Evolutionary conservation across 2,888 invertebrate species (phyloP).

Genomic region (Campaea margaritaria): DNA sequence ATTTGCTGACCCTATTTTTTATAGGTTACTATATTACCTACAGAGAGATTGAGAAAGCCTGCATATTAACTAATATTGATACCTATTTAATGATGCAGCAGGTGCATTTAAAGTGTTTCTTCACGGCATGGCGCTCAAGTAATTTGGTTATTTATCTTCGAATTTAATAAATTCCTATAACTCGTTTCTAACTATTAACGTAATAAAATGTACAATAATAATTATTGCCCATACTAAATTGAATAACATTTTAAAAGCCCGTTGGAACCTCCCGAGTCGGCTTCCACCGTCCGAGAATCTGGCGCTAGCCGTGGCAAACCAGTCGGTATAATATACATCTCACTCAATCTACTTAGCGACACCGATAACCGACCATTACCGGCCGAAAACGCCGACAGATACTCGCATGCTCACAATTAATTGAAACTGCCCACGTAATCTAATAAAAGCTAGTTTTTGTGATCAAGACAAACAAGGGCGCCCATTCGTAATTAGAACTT

Average conservation of each 20-base stretch:
- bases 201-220: constrained; percentile 45
- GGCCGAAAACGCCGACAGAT: constrained; percentile 79
- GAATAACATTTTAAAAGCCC: constrained; percentile 48
- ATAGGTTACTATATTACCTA: neutral
- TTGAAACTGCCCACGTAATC: constrained; percentile 84
- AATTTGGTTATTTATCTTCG: constrained; percentile 38
- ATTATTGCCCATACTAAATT: constrained; percentile 45
- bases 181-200: constrained; percentile 43
- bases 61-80: constrained; percentile 25
- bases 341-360: constrained; percentile 79
- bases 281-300: constrained; percentile 55
- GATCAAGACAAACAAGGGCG: constrained; percentile 84
- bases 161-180: constrained; percentile 40
- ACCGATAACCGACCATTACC: constrained; percentile 80
- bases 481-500: constrained; percentile 84
- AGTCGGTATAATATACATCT: constrained; percentile 68
- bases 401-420: constrained; percentile 80
- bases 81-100: constrained; percentile 26
- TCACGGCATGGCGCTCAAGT: constrained; percentile 31
- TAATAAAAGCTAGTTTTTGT: constrained; percentile 84
- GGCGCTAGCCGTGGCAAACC: constrained; percentile 66
- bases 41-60: constrained; percentile 36
- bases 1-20: constrained; percentile 39
- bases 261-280: constrained; percentile 50
- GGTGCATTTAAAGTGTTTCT: constrained; percentile 31